Evolutionary conservation across 2,113 vertebrate genomes (phyloP).

Genomic region (Paramisgurnus dabryanus): DNA sequence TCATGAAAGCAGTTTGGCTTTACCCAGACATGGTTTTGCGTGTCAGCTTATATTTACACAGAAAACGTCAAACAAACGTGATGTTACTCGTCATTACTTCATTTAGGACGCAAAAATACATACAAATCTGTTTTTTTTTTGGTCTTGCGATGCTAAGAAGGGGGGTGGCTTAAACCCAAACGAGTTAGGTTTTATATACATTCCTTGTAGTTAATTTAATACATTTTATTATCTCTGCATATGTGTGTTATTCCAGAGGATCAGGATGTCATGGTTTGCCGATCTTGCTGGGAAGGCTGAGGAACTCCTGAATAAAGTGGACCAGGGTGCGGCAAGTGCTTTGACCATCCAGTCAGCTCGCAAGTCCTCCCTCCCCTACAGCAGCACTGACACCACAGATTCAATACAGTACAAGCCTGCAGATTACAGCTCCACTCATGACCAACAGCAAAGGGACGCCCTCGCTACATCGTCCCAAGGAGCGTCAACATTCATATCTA

Average conservation of each 20-base stretch:
- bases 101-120: not conserved
- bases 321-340: slow-evolving; percentile 93
- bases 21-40: not conserved
- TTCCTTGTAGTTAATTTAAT: not conserved
- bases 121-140: no score
- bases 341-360: slow-evolving; percentile 73
- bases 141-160: no score
- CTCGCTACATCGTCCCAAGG: slow-evolving; percentile 53
- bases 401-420: slow-evolving; percentile 64
- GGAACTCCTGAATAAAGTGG: slow-evolving; percentile 92
- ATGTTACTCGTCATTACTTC: not conserved
- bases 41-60: not conserved
- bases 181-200: not conserved
- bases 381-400: slow-evolving; percentile 59
- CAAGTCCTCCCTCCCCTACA: slow-evolving; percentile 55
- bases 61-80: not conserved
- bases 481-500: slow-evolving; percentile 78
- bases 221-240: not conserved
- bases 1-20: not conserved
- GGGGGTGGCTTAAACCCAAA: no score
- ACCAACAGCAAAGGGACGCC: slow-evolving; percentile 64
- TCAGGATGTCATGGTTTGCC: slow-evolving; percentile 91
- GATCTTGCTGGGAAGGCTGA: slow-evolving; percentile 94
- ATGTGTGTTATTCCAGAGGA: slow-evolving; percentile 9
- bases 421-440: slow-evolving; percentile 55